Evolutionary conservation across 2,888 invertebrate species (phyloP).

Genomic region (Hofmannophila pseudospretella): DNA sequence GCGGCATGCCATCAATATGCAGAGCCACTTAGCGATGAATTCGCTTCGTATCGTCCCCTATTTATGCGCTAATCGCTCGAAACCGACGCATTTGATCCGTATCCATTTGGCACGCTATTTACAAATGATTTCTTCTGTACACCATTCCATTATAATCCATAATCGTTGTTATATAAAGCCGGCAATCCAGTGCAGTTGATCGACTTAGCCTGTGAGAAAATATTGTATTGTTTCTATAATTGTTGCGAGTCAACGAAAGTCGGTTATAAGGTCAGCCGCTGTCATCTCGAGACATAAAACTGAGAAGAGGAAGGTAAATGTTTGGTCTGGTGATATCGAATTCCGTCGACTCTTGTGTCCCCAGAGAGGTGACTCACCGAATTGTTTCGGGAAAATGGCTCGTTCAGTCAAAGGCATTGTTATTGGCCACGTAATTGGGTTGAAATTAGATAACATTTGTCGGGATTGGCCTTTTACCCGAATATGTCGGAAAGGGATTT

Average conservation of each 20-base stretch:
- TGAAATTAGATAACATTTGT: constrained; percentile 4
- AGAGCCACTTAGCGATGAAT: constrained; percentile 9
- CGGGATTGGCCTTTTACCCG: background rate
- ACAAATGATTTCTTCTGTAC: constrained; percentile 10
- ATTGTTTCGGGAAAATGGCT: constrained; percentile 15
- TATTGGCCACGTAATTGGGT: constrained; percentile 28
- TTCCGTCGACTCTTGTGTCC: constrained; percentile 20
- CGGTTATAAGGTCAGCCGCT: constrained; percentile 43
- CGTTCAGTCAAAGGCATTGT: constrained; percentile 13
- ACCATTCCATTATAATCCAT: constrained; percentile 18
- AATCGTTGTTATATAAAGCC: constrained; percentile 20
- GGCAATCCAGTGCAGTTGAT: constrained; percentile 14
- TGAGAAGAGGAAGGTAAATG: constrained; percentile 26
- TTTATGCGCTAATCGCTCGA: constrained; percentile 25
- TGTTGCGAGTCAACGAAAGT: constrained; percentile 38
- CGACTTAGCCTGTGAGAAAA: constrained; percentile 18
- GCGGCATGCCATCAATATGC: constrained; percentile 16
- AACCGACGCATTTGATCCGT: constrained; percentile 33
- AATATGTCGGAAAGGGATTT: background rate
- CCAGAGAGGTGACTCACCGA: constrained; percentile 30
- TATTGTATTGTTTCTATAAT: constrained; percentile 39
- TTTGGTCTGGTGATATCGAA: constrained; percentile 26
- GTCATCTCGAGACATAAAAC: constrained; percentile 27
- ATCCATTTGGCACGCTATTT: constrained; percentile 32
- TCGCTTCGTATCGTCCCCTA: constrained; percentile 14